Evolutionary conservation across 2,888 invertebrate species (phyloP).

Genomic region (Embidobia sp.): DNA sequence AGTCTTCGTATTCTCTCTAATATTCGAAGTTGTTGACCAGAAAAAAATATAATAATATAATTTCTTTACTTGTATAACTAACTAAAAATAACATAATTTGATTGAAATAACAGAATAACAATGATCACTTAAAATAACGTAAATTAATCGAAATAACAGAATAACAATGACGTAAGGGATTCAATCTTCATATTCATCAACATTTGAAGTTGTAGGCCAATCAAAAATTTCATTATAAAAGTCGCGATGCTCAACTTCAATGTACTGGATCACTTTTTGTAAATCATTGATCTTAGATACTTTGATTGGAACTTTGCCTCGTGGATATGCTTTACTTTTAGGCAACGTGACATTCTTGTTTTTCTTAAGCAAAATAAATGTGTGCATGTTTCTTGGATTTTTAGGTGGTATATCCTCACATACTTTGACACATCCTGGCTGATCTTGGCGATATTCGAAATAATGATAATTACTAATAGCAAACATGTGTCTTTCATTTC

Average conservation of each 20-base stretch:
- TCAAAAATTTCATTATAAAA: not conserved
- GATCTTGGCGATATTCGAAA: not conserved
- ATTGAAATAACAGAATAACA: too few species aligned
- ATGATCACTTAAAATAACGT: too few species aligned
- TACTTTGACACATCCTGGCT: not conserved
- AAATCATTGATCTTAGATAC: not conserved
- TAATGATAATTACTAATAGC: not conserved
- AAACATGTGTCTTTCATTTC: not conserved
- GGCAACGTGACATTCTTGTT: not conserved
- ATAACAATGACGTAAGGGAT: too few species aligned
- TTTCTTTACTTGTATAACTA: too few species aligned
- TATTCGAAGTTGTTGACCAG: too few species aligned
- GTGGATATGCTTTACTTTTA: not conserved
- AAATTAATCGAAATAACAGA: too few species aligned
- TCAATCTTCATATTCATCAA: too few species aligned
- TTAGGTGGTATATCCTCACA: not conserved
- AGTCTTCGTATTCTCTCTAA: too few species aligned
- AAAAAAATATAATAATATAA: too few species aligned
- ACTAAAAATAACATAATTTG: too few species aligned
- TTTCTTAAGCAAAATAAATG: too few species aligned
- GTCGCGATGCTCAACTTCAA: not conserved
- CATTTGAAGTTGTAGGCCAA: conserved; percentile 1
- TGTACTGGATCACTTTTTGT: not conserved
- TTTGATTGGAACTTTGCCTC: not conserved
- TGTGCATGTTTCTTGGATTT: too few species aligned